Evolutionary conservation across 2,888 invertebrate species (phyloP), one percentile per base, ranked within the genome.

Genomic region (Penaeus monodon): DNA sequence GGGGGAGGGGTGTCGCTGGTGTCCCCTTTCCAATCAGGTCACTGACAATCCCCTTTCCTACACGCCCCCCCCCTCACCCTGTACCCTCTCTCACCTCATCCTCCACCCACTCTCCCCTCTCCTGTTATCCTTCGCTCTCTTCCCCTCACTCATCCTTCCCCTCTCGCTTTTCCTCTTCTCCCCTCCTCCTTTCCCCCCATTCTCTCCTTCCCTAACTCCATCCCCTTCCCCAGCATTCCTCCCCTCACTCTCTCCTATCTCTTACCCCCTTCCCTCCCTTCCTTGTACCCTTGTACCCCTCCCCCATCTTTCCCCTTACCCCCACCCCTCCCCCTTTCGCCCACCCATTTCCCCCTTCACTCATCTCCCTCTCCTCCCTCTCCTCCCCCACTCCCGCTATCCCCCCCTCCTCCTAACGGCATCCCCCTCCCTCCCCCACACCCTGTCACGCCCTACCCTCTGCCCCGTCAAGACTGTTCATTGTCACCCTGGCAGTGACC

Each of bases 101-200:
- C 33, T 49, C 33, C 33, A 17, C 66, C 66, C 24, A n/a, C 66
- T 66, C 66, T 24, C 66, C 29, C 38, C 80, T 24, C 33, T 38
- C 80, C 65, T 66, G 44, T 38, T 80, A 64, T 80, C 80, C n/a
- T 57, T 80, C 65, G 22, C 80, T 66, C 38, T 10, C 65, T 66
- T 29, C 29, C 38, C 24, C 63, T 24, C 64, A 14, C n/a, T 27
- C 64, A 2, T 63, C 0, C 29, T n/a, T 66, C 66, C 64, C 3
- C 22, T 22, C 24, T 12, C 22, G 14, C 14, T 14, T 38, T 27
- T 38, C 77, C 33, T 44, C 22, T 24, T 3, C 6, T 2, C 49
- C 24, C 22, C 22, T 44, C 33, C 7, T 24, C 57, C 33, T 44
- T 20, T 74, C 74, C 33, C 74, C 29, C 27, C 74, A 2, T 4